phyloP scores from a whole-genome alignment of 2,797 vertebrate species.

The Crocidura indochinensis region DNA sequence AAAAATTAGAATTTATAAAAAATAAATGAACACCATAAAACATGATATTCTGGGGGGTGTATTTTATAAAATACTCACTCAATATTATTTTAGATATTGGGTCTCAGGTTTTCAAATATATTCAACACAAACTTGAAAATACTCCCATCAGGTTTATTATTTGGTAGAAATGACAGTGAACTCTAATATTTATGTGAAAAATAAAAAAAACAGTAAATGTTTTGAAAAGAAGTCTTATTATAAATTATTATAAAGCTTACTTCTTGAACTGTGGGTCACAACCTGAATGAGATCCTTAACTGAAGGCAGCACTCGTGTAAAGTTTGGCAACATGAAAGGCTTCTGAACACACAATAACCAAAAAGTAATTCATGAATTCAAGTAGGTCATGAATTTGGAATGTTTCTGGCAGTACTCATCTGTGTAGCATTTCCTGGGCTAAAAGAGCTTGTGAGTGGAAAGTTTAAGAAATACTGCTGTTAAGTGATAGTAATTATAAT shows the following conservation, averaged over 20 bases:
- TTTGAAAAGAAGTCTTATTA: neutral
- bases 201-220: neutral
- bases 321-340: too few relatives aligned
- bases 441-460: too few relatives aligned
- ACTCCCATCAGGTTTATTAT: neutral
- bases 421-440: too few relatives aligned
- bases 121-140: neutral
- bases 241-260: neutral
- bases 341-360: too few relatives aligned
- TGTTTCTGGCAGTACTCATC: too few relatives aligned
- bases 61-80: neutral
- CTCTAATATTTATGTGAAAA: slow-evolving; percentile 43
- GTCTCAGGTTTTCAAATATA: slow-evolving; percentile 11
- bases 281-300: too few relatives aligned
- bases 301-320: too few relatives aligned
- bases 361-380: too few relatives aligned
- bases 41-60: neutral
- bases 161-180: slow-evolving; percentile 1
- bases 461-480: neutral
- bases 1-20: slow-evolving; percentile 40
- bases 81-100: neutral
- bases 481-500: neutral
- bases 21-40: neutral
- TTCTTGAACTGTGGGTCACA: too few relatives aligned
- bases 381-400: too few relatives aligned